A percentile compares a stretch with the other conserved stretches of the same genome.
phyloP scores from a whole-genome alignment of 2,888 invertebrate species.

The Conomelus anceps region DNA sequence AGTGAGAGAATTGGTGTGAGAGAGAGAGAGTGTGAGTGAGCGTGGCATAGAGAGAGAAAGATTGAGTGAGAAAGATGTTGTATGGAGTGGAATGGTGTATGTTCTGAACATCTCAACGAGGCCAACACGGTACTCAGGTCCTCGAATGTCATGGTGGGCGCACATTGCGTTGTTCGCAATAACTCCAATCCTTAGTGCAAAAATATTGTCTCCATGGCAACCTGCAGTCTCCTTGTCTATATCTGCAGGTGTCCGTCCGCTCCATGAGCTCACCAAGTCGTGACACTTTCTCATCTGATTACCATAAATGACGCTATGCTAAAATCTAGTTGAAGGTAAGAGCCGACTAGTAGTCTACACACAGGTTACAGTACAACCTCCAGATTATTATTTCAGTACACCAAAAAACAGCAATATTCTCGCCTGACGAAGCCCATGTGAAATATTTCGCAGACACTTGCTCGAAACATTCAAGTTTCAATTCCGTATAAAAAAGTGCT shows the following conservation, averaged over 20 bases:
- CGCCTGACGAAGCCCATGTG: background rate
- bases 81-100: background rate
- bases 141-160: background rate
- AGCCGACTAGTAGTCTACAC: no score
- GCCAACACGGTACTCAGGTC: background rate
- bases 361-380: background rate
- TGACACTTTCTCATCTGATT: background rate
- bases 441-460: background rate
- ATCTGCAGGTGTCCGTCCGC: background rate
- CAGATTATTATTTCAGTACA: background rate
- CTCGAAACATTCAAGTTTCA: background rate
- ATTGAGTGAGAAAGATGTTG: background rate
- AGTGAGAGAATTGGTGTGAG: background rate
- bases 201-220: background rate
- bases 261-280: background rate
- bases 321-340: background rate
- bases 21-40: background rate
- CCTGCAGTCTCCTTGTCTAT: background rate
- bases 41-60: background rate
- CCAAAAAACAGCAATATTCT: background rate
- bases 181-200: no score
- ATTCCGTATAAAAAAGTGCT: background rate
- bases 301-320: background rate
- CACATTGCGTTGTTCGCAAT: background rate
- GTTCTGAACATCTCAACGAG: background rate